phyloP scores from a whole-genome alignment of 2,888 invertebrate species.

The Phoronis australis region DNA sequence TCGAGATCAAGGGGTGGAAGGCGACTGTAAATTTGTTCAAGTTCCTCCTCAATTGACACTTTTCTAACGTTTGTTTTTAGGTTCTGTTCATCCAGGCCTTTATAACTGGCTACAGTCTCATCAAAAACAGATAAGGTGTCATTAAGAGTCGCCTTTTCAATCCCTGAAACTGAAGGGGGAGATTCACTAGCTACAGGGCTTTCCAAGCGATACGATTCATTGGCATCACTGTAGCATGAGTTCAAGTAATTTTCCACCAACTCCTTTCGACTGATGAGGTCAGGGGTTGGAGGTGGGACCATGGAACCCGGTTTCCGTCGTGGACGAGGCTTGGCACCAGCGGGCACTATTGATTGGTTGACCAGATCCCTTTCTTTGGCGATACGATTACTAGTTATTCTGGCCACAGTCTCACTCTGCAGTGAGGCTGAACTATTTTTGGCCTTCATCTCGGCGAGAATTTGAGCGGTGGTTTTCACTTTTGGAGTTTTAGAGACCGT shows the following conservation, averaged over 20 bases:
- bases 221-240: slow-evolving; percentile 27
- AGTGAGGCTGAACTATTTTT: slow-evolving; percentile 46
- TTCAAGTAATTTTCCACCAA: slow-evolving; percentile 52
- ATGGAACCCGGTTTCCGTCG: slow-evolving; percentile 31
- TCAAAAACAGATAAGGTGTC: background rate
- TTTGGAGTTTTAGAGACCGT: slow-evolving; percentile 56
- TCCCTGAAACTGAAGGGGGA: background rate
- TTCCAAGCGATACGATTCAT: slow-evolving; percentile 18
- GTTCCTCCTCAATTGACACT: slow-evolving; percentile 49
- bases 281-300: slow-evolving; percentile 19
- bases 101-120: background rate
- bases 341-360: slow-evolving; percentile 33
- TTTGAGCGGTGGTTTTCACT: slow-evolving; percentile 73
- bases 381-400: slow-evolving; percentile 44
- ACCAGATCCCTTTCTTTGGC: slow-evolving; percentile 33
- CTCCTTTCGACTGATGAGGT: slow-evolving; percentile 47
- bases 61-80: background rate
- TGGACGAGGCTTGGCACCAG: slow-evolving; percentile 35
- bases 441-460: slow-evolving; percentile 68
- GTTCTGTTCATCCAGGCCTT: background rate
- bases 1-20: slow-evolving; percentile 65
- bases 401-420: slow-evolving; percentile 35
- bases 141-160: background rate
- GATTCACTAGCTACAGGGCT: background rate
- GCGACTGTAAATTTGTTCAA: slow-evolving; percentile 58